Conservation (phyloP, 2,888 invertebrate species). For the Rambutsinella grinnellia region DNA sequence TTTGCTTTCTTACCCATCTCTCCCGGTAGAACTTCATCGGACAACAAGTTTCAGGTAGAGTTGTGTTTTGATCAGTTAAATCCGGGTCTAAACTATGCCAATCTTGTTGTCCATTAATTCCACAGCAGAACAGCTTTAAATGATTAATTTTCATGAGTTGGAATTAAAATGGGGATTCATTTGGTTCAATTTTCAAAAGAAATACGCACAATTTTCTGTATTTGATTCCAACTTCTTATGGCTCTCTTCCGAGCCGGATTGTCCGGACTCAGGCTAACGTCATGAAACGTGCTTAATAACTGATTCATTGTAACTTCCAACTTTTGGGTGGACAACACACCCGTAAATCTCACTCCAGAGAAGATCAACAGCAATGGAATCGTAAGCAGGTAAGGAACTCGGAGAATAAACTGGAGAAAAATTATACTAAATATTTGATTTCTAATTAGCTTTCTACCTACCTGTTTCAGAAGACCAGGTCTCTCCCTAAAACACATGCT, state of each 20-base stretch:
- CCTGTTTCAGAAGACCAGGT: conserved; percentile 13
- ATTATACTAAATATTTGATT: no score
- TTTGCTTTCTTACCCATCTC: conserved; percentile 11
- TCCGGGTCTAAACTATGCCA: conserved; percentile 15
- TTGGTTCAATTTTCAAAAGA: no score
- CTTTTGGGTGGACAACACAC: background rate
- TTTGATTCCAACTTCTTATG: background rate
- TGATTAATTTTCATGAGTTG: no score
- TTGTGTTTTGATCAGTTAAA: background rate
- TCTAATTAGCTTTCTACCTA: background rate
- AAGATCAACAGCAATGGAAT: background rate
- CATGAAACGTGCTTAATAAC: no score
- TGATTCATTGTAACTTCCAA: background rate
- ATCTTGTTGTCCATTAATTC: background rate
- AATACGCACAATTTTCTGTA: conserved; percentile 8
- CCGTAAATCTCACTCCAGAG: background rate
- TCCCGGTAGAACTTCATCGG: conserved; percentile 2
- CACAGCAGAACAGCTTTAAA: conserved; percentile 11
- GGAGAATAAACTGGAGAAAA: conserved; percentile 10
- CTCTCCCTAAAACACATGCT: conserved; percentile 12
- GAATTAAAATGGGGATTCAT: no score
- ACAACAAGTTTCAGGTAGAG: conserved; percentile 7
- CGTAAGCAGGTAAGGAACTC: background rate
- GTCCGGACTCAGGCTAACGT: no score
- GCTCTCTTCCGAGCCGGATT: no score